Base-by-base conservation (phyloP, 2,888 invertebrate genomes). In the Drosophila infuscata region DNA sequence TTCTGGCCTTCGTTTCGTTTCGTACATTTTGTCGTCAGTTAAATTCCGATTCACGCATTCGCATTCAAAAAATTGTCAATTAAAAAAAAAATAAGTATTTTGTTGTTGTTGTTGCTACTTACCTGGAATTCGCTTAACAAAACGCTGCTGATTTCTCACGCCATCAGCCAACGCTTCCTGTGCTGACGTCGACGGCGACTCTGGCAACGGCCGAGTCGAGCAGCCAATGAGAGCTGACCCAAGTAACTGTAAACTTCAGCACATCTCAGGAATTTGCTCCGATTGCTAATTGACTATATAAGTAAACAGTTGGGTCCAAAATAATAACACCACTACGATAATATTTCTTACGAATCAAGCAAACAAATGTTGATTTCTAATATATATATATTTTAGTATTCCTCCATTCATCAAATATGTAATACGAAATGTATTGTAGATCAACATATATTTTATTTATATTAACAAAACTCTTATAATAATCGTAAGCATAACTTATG, bases 1-100 rank as follows among this genome's bases (percentile, higher is more conserved):
- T 33, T 25, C 15, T 20, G 20, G 17, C 32, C 29, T 11, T 53
- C 49, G 17, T 17, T 49, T 29, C 17, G 17, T 29, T 35, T 12
- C 33, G n/a, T 29, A 9, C 20, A 30, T 33, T 29, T 57, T 36
- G 32, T 63, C 25, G 35, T 32, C 32, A 32, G 15, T 48, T 52
- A 38, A 57, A 79, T 70, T 56, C 59, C 69, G 48, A 48, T 63
- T 66, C 63, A 77, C 77, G 80, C 77, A 79, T 70, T 61, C 38
- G 25, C 25, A 25, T 46, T 46, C 25, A 46, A 25, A 46, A 43
- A 70, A 46, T 60, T 69, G 38, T 56, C 61, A 62, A 52, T 54
- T 54, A 20, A 30, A 60, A 49, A 38, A 43, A 43, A 20, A 25
- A 15, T 46, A 25, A 25, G 38, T 1, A 29, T 15, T 7, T 33